phyloP scores from a whole-genome alignment of 2,113 vertebrate genomes.

The Lophochroa leadbeateri region DNA sequence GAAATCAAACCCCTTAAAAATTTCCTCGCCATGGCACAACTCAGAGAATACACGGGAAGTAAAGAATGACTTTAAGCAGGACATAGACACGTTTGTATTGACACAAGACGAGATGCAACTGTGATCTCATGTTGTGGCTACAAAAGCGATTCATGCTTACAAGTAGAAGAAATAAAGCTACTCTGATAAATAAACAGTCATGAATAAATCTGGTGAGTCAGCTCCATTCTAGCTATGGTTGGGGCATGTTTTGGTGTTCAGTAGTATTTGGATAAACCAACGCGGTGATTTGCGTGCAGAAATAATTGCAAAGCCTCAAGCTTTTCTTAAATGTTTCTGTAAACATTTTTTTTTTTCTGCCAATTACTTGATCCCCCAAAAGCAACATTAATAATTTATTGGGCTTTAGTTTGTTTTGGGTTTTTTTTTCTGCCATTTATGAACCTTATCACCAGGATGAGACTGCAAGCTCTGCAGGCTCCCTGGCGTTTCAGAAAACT shows the following conservation, averaged over 20 bases:
- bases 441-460: not conserved
- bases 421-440: not conserved
- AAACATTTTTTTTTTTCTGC: not conserved
- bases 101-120: not conserved
- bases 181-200: not conserved
- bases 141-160: not conserved
- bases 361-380: not conserved
- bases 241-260: not conserved
- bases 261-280: not conserved
- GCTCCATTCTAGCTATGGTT: not conserved
- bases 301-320: not conserved
- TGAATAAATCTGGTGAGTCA: not conserved
- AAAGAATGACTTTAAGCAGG: not conserved
- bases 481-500: not conserved
- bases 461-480: not conserved
- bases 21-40: not conserved
- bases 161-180: not conserved
- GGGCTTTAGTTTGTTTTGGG: not conserved
- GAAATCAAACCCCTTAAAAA: conserved; percentile 2
- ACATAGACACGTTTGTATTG: not conserved
- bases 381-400: not conserved
- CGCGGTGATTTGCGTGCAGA: not conserved
- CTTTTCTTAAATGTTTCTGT: not conserved
- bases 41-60: not conserved
- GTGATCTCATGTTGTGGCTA: not conserved